Evolutionary conservation across 2,888 invertebrate species (phyloP).

Genomic region (Melipona beecheii): DNA sequence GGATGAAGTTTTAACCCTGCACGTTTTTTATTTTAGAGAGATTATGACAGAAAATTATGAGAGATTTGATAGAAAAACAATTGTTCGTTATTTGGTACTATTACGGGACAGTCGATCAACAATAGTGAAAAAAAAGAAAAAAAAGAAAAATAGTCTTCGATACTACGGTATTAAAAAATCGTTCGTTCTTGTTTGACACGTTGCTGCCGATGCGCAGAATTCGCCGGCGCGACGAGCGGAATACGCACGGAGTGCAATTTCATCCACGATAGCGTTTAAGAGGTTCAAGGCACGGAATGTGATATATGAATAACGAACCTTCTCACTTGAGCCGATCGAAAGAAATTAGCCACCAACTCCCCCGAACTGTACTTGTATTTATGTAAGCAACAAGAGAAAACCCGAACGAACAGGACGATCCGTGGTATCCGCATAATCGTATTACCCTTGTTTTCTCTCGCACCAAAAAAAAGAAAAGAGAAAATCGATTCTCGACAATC

Average conservation of each 20-base stretch:
- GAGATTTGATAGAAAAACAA: too few species aligned
- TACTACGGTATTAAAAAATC: neutral
- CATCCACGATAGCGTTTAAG: neutral
- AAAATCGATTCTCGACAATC: constrained; percentile 42
- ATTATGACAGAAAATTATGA: too few species aligned
- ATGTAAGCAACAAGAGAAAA: constrained; percentile 8
- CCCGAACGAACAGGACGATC: constrained; percentile 2
- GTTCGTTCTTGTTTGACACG: too few species aligned
- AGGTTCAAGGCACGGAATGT: neutral
- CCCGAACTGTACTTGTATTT: constrained; percentile 1
- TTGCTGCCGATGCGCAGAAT: neutral
- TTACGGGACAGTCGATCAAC: too few species aligned
- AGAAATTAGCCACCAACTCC: neutral
- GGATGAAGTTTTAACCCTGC: neutral
- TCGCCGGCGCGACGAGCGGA: neutral
- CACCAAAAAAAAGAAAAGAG: neutral
- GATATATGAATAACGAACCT: constrained; percentile 24
- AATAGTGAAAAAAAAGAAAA: too few species aligned
- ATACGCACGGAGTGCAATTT: neutral
- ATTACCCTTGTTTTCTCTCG: constrained; percentile 19
- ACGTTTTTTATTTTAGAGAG: neutral
- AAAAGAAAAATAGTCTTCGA: neutral
- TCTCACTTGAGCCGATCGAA: constrained; percentile 1
- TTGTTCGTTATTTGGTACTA: too few species aligned
- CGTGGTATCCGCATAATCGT: constrained; percentile 41